Base-by-base conservation (phyloP, 2,797 vertebrate genomes). In the Phataginus tetradactyla region DNA sequence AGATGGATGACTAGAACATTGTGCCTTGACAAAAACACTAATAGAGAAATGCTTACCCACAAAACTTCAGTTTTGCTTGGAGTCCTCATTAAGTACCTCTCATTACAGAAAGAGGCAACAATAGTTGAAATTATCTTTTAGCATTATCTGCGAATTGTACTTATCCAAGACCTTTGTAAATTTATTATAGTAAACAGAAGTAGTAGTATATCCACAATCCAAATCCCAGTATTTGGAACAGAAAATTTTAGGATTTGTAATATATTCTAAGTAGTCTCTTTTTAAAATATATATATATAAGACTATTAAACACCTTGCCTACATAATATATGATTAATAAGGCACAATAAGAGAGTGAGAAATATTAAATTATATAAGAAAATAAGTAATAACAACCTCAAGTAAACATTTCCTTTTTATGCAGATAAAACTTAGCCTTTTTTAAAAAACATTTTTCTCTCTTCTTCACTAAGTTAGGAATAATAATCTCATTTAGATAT, bases 171-270 rank as follows among this genome's bases (percentile, higher is more conserved):
- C 12, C 1, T 55, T 81, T 42, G 49, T 25, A 32, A 42, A 8
- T 34, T 72, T 81, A 85, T 85, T 77, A 75, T 63, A 88, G 63
- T 20, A 85, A 87, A 87, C 64, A 39, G 5, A 79, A 84, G 49
- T 68, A 51, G 2, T 23, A 80, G 42, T 49, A 55, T 23, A n/a
- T 61, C 32, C 20, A 83, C 8, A 64, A 57, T 42, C 34, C 37
- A 95, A 88, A 69, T 91, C 84, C 5, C n/a, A 91, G 51, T 69
- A 83, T 57, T 51, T 59, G 32, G 4, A 63, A 93, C 7, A 75
- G 3, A 79, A 93, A 77, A 72, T 42, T 32, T 80, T 59, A 77
- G 21, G 13, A 79, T 81, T 97, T 94, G n/a, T 37, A 90, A 14
- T 32, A 64, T 18, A 84, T 86, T 72, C 25, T 66, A 85, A 63